Conservation (phyloP, 2,113 vertebrate genomes). For the Oreochromis spilurus region DNA sequence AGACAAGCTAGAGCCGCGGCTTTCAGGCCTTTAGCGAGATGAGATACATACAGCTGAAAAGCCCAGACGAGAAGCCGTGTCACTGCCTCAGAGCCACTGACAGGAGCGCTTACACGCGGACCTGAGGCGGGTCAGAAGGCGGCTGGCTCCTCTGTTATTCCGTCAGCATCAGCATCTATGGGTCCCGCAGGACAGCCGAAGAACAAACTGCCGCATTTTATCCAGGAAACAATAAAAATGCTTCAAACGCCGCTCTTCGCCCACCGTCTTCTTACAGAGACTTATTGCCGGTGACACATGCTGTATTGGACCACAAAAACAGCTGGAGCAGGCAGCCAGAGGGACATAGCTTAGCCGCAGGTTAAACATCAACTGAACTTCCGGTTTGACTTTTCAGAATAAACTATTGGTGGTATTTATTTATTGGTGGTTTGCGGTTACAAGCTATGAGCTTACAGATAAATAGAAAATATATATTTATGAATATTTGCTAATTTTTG, state of each 20-base stretch:
- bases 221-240: neutral
- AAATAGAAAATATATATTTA: neutral
- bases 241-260: fast-evolving
- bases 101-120: neutral
- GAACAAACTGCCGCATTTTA: neutral
- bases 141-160: neutral
- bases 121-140: neutral
- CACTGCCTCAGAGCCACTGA: neutral
- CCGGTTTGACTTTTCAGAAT: slow-evolving; percentile 22
- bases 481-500: neutral
- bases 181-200: neutral
- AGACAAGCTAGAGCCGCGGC: neutral
- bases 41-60: neutral
- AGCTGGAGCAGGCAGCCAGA: neutral
- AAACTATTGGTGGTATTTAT: neutral
- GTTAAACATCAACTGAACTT: neutral
- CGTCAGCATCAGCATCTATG: neutral
- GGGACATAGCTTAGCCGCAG: neutral
- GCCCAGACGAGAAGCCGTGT: too few relatives aligned
- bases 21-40: neutral
- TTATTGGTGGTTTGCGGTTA: neutral
- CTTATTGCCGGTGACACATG: fast-evolving
- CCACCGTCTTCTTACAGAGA: neutral
- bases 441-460: neutral
- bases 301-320: neutral